A percentile compares a stretch with the other conserved stretches of the same genome.
These are phyloP conservation scores for Mycogona germanica DNA, from an alignment of 2,888 invertebrate species.

Conservation along the genomic window DNA sequence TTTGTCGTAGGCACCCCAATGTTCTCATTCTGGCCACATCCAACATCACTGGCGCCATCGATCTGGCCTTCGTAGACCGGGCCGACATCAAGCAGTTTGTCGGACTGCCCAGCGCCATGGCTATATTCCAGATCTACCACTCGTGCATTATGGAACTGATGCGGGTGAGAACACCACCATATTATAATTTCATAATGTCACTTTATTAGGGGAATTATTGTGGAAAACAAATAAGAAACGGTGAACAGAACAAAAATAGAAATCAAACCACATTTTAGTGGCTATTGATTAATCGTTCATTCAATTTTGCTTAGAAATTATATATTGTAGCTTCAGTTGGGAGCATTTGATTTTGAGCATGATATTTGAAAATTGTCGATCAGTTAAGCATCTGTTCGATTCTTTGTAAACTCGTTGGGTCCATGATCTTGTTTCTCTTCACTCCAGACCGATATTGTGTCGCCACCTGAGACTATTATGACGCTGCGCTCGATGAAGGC, in stretches of 20 bases:
- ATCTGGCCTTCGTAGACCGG: conserved; percentile 89
- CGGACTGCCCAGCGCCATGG: conserved; percentile 61
- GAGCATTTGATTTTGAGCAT: too few relatives aligned
- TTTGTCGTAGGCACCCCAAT: conserved; percentile 73
- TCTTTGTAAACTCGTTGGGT: too few relatives aligned
- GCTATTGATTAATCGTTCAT: too few relatives aligned
- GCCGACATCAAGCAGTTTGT: conserved; percentile 88
- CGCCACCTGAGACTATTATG: conserved; percentile 29
- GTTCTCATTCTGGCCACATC: conserved; percentile 90
- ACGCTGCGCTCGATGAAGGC: conserved; percentile 29
- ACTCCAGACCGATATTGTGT: conserved; percentile 35
- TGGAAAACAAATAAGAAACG: too few relatives aligned
- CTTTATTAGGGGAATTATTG: not conserved
- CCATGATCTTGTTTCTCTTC: conserved; percentile 11
- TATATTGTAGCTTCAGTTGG: too few relatives aligned
- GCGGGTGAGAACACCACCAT: conserved; percentile 41
- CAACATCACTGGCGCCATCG: conserved; percentile 86
- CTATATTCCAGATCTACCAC: conserved; percentile 69
- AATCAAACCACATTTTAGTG: too few relatives aligned
- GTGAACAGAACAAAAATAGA: too few relatives aligned
- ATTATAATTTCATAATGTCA: not conserved
- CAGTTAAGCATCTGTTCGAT: too few relatives aligned
- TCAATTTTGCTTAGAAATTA: not conserved
- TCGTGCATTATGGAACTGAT: conserved; percentile 73
- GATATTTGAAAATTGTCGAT: too few relatives aligned